A percentile compares a stretch with the other conserved stretches of the same genome.
These are phyloP conservation scores for Malacosoma neustria DNA, from an alignment of 2,888 invertebrate genomes.

Conservation along the genomic window DNA sequence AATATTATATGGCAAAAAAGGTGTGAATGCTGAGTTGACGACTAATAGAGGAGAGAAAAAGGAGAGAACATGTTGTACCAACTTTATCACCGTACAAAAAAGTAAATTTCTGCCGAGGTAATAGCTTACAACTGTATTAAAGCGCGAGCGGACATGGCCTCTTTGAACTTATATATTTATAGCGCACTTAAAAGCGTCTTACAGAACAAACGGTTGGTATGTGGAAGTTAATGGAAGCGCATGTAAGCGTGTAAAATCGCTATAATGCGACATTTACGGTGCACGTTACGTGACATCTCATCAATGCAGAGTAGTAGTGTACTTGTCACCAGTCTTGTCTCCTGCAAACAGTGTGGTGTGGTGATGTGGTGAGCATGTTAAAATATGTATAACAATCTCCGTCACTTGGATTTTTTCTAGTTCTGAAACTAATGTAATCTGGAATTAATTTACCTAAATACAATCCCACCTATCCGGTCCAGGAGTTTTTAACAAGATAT, in stretches of 20 bases:
- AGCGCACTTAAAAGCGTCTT: constrained; percentile 43
- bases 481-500: too few relatives aligned
- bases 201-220: constrained; percentile 35
- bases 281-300: neutral
- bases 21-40: too few relatives aligned
- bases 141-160: constrained; percentile 22
- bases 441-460: too few relatives aligned
- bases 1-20: too few relatives aligned
- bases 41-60: too few relatives aligned
- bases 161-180: constrained; percentile 44
- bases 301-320: neutral
- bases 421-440: too few relatives aligned
- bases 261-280: neutral
- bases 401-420: too few relatives aligned
- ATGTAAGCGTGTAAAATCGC: constrained; percentile 30
- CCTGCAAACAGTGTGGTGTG: too few relatives aligned
- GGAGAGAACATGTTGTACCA: too few relatives aligned
- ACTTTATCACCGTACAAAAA: constrained; percentile 1
- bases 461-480: too few relatives aligned
- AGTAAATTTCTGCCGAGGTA: constrained; percentile 16
- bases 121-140: constrained; percentile 15
- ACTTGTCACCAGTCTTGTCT: neutral
- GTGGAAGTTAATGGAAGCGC: constrained; percentile 26
- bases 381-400: too few relatives aligned
- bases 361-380: too few relatives aligned